These are phyloP conservation scores for Carassius carassius DNA, from an alignment of 2,113 vertebrate species.

Conservation along the genomic window DNA sequence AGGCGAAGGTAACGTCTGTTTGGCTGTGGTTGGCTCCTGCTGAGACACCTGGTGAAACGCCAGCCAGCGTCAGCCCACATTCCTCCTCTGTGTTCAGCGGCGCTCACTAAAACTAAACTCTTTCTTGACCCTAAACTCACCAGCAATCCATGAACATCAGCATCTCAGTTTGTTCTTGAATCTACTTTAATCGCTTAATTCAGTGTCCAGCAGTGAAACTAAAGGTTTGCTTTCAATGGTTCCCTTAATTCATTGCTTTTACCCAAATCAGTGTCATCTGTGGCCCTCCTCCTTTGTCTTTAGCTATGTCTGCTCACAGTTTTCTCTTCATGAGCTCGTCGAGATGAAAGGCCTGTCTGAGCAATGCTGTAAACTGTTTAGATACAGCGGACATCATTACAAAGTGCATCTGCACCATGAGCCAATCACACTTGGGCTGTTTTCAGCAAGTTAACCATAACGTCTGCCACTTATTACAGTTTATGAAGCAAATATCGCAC, in stretches of 20 bases:
- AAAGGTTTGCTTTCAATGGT: slow-evolving; percentile 34
- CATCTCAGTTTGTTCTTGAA: slow-evolving; percentile 29
- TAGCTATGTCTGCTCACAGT: slow-evolving; percentile 48
- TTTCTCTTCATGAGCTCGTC: slow-evolving; percentile 52
- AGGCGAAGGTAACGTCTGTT: slow-evolving; percentile 35
- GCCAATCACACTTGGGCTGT: not conserved
- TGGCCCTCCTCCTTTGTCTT: not conserved
- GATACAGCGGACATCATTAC: slow-evolving; percentile 52
- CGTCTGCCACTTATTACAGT: slow-evolving; percentile 56
- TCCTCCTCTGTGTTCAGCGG: not conserved
- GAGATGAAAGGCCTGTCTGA: slow-evolving; percentile 58
- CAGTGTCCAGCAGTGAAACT: slow-evolving; percentile 9
- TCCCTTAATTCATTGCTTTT: slow-evolving; percentile 42
- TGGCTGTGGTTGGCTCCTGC: slow-evolving; percentile 11
- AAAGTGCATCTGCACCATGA: not conserved
- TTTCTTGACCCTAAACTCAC: not conserved
- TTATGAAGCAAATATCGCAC: slow-evolving; percentile 54
- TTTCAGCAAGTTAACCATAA: slow-evolving; percentile 32
- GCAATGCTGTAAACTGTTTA: slow-evolving; percentile 50
- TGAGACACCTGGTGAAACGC: slow-evolving; percentile 45
- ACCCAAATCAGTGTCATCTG: slow-evolving; percentile 57
- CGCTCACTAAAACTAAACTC: slow-evolving; percentile 37
- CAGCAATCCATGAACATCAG: slow-evolving; percentile 24
- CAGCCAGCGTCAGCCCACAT: slow-evolving; percentile 28
- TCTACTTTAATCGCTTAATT: not conserved